Percentiles rank a stretch among this genome's conserved stretches.
phyloP scores from a whole-genome alignment of 2,113 vertebrate genomes.

The Leucoraja erinaceus region DNA sequence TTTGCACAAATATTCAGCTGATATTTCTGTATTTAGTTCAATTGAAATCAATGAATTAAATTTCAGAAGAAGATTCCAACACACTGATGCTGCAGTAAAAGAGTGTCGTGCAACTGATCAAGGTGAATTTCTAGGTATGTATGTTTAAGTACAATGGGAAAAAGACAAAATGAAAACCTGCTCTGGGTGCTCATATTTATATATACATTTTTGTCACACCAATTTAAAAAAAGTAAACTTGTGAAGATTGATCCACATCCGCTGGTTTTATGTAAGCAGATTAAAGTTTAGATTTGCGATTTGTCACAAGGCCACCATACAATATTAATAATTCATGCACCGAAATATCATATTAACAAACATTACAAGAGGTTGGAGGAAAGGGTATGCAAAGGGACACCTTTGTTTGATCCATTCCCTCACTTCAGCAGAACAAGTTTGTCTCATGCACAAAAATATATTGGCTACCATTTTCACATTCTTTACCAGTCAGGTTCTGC shows the following conservation, averaged over 20 bases:
- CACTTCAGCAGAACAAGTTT: conserved; percentile 27
- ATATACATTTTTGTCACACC: neutral
- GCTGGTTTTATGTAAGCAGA: conserved; percentile 33
- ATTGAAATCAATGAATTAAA: no score
- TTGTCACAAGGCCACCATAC: conserved; percentile 32
- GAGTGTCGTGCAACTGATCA: no score
- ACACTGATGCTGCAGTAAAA: no score
- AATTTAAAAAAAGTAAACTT: neutral
- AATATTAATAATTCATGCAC: conserved; percentile 31
- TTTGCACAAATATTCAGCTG: no score
- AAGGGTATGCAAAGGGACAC: neutral
- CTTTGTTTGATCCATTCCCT: neutral
- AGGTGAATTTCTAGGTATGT: no score
- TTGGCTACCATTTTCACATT: neutral
- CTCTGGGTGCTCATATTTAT: neutral
- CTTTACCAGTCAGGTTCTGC: neutral
- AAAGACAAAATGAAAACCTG: conserved; percentile 8
- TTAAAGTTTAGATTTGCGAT: conserved; percentile 38
- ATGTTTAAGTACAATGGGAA: conserved; percentile 39
- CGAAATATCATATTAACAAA: conserved; percentile 31
- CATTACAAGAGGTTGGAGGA: conserved; percentile 21
- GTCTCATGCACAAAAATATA: conserved; percentile 25
- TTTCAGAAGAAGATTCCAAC: no score
- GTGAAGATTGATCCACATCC: conserved; percentile 10
- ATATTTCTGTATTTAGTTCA: no score